These are phyloP conservation scores for Embiotoca jacksoni DNA, from an alignment of 2,113 vertebrate species.

Conservation along the genomic window DNA sequence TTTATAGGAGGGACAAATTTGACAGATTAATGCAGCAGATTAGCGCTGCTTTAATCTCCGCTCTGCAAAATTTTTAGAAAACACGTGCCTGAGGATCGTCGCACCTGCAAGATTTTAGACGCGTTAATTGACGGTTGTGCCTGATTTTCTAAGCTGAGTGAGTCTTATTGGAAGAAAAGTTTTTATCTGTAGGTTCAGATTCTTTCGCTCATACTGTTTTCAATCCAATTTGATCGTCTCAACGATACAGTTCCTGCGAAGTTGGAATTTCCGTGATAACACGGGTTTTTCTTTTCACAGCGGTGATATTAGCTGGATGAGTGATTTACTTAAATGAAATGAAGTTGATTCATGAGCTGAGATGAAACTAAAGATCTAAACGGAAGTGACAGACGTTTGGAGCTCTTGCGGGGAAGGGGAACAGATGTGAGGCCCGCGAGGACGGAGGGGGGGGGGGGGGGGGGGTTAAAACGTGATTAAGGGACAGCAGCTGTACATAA, in stretches of 20 bases:
- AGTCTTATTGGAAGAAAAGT: too few relatives aligned
- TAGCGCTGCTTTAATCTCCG: neutral
- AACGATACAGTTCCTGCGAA: neutral
- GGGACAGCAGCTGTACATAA: conserved; percentile 8
- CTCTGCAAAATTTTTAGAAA: neutral
- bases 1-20: neutral
- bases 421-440: neutral
- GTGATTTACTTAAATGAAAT: conserved; percentile 22
- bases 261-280: neutral
- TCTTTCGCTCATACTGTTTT: too few relatives aligned
- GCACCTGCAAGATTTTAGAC: too few relatives aligned
- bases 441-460: neutral
- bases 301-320: neutral
- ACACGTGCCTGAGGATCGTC: too few relatives aligned
- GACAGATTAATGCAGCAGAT: neutral
- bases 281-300: neutral
- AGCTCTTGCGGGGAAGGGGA: neutral
- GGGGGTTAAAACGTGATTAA: neutral
- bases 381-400: neutral
- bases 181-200: too few relatives aligned
- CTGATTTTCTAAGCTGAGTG: too few relatives aligned
- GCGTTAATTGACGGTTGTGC: too few relatives aligned
- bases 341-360: neutral
- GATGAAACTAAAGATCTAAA: neutral
- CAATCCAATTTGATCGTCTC: too few relatives aligned